Percentiles rank a stretch among this genome's conserved stretches.
These are phyloP conservation scores for Synanthedon andrenaeformis DNA, from an alignment of 2,888 invertebrate genomes.

Conservation along the genomic window DNA sequence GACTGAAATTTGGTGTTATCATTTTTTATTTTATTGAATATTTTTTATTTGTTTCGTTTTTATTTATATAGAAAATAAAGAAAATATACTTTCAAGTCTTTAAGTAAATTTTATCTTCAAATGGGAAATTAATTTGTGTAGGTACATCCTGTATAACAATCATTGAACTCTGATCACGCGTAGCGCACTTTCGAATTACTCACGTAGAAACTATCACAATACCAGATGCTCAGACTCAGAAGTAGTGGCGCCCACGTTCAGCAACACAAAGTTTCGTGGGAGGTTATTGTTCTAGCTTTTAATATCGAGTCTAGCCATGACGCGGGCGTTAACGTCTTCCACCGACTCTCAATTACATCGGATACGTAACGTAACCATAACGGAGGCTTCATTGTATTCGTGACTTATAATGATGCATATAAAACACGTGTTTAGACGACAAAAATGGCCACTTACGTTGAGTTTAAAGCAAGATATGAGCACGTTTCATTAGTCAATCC, in stretches of 20 bases:
- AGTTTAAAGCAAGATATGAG: slow-evolving; percentile 4
- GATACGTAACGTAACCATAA: slow-evolving; percentile 4
- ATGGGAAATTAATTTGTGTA: too few relatives aligned
- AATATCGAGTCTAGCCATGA: slow-evolving; percentile 18
- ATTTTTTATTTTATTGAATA: too few relatives aligned
- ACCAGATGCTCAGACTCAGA: not conserved
- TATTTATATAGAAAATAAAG: too few relatives aligned
- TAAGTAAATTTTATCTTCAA: too few relatives aligned
- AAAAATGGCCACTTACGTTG: slow-evolving; percentile 16
- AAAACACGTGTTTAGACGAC: slow-evolving; percentile 8
- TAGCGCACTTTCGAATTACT: not conserved
- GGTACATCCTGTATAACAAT: too few relatives aligned
- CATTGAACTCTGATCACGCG: too few relatives aligned
- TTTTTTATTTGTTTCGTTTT: too few relatives aligned
- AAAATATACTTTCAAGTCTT: too few relatives aligned
- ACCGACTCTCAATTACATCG: slow-evolving; percentile 1
- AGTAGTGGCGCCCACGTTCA: slow-evolving; percentile 15
- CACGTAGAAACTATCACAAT: not conserved
- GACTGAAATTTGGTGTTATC: too few relatives aligned
- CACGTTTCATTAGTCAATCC: slow-evolving; percentile 41
- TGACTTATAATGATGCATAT: not conserved
- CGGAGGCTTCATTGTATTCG: slow-evolving; percentile 1
- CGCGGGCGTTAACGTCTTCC: slow-evolving; percentile 3
- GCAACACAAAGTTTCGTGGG: slow-evolving; percentile 17
- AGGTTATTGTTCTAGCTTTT: slow-evolving; percentile 31